Base-by-base conservation (phyloP, 2,113 vertebrate species). In the Pelodiscus sinensis region DNA sequence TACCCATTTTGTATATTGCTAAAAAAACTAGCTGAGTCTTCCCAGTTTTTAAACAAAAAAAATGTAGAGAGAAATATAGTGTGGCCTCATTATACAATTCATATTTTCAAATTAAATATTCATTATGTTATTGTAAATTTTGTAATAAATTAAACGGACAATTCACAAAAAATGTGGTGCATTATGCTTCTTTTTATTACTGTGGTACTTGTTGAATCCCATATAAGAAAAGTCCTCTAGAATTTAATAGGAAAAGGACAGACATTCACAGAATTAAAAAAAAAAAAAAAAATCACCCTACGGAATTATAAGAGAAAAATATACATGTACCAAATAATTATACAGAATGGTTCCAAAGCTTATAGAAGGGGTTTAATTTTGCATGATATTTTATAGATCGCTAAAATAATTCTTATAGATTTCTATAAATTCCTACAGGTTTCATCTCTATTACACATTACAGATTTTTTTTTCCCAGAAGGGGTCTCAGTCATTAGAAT, bases 51-150 rank as follows among this genome's bases (percentile, higher is more conserved):
- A 75, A 16, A 82, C 15, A 52, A 91, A 91, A 91, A 91, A 60
- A 92, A 79, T 60, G 84, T 90, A 89, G 87, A 87, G 85, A 86
- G 50, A 84, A 38, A 35, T 29, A 88, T 73, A 92, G n/a, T 24
- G 82, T 51, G 54, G 60, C 90, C 25, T 92, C 68, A 93, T 68
- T 68, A 68, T 3, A n/a, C 31, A 68, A 68, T n/a, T 68, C 65
- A 68, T 68, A 62, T 25, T 27, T 60, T 60, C 29, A 31, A 68
- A 68, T 68, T 68, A n/a, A 15, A 65, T 14, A 68, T 68, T n/a
- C 88, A 90, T 0, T 44, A 0, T 18, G 50, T 55, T 82, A 75
- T 87, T 19, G 14, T 16, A 87, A 81, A 78, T 9, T 54, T 56
- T 87, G 83, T 84, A 96, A 91, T 58, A 0, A 93, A 85, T 52